Percentiles rank a stretch among this genome's conserved stretches.
Conservation (phyloP, 2,888 invertebrate genomes). For the Apeira syringaria region DNA sequence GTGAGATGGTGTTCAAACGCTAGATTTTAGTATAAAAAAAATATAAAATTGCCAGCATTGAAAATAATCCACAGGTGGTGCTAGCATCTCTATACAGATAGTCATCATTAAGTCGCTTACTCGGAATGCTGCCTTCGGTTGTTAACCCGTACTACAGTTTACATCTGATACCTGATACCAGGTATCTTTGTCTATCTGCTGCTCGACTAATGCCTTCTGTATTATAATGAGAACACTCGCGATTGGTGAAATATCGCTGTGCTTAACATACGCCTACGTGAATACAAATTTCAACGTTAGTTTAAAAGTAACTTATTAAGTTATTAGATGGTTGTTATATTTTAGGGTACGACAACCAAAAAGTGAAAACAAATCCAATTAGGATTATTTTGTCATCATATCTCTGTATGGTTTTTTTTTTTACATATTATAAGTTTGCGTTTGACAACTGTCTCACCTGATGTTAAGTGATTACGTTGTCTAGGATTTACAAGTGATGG, state of each 20-base stretch:
- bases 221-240: conserved; percentile 58
- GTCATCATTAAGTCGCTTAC: conserved; percentile 57
- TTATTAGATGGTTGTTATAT: too few species aligned
- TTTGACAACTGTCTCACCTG: too few species aligned
- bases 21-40: too few species aligned
- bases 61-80: background rate
- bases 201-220: conserved; percentile 55
- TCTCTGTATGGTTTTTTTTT: too few species aligned
- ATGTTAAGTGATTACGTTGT: too few species aligned
- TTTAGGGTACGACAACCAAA: too few species aligned
- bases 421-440: too few species aligned
- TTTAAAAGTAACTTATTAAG: background rate
- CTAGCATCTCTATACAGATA: conserved; percentile 56
- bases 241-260: conserved; percentile 50
- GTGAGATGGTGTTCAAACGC: too few species aligned
- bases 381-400: too few species aligned
- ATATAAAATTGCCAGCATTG: too few species aligned
- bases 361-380: too few species aligned
- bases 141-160: conserved; percentile 71
- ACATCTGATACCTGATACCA: conserved; percentile 73
- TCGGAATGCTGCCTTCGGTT: conserved; percentile 70
- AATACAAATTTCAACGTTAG: conserved; percentile 6
- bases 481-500: too few species aligned
- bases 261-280: conserved; percentile 32
- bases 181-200: conserved; percentile 70